Conservation (phyloP, 2,888 invertebrate genomes). For the Gasteruption jaculator region DNA sequence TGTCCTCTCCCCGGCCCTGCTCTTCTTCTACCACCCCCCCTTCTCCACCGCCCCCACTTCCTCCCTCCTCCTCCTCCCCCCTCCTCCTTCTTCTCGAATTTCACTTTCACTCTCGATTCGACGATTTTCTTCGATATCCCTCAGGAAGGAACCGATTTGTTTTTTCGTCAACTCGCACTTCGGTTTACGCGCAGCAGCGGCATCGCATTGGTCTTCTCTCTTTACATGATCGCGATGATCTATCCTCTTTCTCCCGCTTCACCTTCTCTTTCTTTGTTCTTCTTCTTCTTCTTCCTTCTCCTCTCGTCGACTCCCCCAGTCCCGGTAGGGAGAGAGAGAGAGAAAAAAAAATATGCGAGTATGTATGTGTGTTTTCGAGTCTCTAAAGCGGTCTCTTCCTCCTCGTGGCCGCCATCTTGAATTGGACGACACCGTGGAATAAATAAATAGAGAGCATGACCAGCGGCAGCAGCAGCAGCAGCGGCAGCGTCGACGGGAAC, state of each 20-base stretch:
- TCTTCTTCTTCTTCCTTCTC: conserved; percentile 16
- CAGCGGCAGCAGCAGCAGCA: too few relatives aligned
- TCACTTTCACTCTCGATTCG: neutral
- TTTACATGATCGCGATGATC: too few relatives aligned
- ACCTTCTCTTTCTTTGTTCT: conserved; percentile 1
- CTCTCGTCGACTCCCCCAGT: conserved; percentile 10
- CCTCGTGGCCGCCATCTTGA: too few relatives aligned
- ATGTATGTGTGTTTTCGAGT: too few relatives aligned
- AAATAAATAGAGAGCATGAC: too few relatives aligned
- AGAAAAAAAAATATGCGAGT: too few relatives aligned
- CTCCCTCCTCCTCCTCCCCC: neutral
- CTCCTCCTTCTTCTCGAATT: neutral
- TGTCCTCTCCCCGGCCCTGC: conserved; percentile 1
- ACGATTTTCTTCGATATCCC: neutral
- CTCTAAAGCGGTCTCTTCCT: too few relatives aligned
- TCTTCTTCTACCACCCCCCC: neutral
- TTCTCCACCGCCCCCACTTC: neutral
- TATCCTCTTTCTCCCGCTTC: conserved; percentile 1
- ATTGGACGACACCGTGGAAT: too few relatives aligned
- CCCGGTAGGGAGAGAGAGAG: too few relatives aligned
- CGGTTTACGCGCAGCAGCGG: too few relatives aligned
- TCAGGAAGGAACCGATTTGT: conserved; percentile 2
- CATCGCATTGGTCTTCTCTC: too few relatives aligned
- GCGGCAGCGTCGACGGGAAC: too few relatives aligned
- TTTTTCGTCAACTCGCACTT: neutral